These are phyloP conservation scores for Fulica atra DNA, from an alignment of 2,113 vertebrate genomes.

Conservation along the genomic window DNA sequence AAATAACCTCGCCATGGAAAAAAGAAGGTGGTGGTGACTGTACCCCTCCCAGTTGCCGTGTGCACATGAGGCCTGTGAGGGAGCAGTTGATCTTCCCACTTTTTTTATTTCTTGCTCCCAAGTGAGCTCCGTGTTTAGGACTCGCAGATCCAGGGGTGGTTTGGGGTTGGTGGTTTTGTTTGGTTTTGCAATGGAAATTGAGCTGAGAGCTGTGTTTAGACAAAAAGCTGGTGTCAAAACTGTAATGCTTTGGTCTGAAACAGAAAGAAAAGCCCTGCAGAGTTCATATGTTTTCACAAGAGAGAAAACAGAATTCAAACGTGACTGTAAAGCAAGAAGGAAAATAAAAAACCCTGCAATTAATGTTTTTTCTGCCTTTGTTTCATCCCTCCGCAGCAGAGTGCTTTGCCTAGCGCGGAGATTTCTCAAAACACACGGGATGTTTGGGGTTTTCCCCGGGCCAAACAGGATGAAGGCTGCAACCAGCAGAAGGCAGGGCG, in stretches of 20 bases:
- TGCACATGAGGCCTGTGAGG: not conserved
- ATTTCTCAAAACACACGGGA: not conserved
- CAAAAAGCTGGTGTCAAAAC: not conserved
- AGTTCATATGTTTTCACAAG: not conserved
- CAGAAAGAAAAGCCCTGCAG: not conserved
- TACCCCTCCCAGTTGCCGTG: not conserved
- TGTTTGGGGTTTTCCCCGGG: not conserved
- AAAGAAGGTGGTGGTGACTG: not conserved
- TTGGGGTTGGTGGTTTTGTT: no score
- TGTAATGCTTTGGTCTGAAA: not conserved
- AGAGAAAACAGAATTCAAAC: not conserved
- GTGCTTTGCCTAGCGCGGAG: not conserved
- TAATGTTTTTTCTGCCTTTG: not conserved
- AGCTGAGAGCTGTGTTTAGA: not conserved
- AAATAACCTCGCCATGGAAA: not conserved
- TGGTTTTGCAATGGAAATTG: not conserved
- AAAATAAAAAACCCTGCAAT: not conserved
- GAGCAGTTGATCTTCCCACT: not conserved
- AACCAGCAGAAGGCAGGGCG: not conserved
- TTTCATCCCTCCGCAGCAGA: not conserved
- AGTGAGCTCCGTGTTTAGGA: not conserved
- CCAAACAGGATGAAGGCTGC: not conserved
- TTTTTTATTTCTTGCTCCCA: conserved; percentile 3
- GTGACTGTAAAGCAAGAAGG: not conserved
- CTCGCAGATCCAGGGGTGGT: not conserved